These are phyloP conservation scores for Lycorma delicatula DNA, from an alignment of 1,140 invertebrate genomes.

Conservation along the genomic window DNA sequence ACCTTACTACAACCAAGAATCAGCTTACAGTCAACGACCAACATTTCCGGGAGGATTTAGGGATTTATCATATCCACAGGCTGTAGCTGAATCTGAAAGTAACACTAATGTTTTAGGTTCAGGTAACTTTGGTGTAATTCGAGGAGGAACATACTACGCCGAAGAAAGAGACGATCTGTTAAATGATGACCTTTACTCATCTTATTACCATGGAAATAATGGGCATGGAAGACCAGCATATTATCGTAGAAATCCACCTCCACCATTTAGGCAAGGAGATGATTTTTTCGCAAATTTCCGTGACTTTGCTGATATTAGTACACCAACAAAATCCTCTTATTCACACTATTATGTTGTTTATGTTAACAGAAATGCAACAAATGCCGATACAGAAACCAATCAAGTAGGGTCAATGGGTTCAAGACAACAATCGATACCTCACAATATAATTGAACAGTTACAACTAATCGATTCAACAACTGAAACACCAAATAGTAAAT, in stretches of 20 bases:
- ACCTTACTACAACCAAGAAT: slow-evolving; percentile 18
- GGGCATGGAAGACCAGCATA: slow-evolving; percentile 53
- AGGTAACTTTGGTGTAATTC: slow-evolving; percentile 80
- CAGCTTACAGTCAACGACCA: slow-evolving; percentile 7
- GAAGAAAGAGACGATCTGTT: slow-evolving; percentile 42
- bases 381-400: not conserved
- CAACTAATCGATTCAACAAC: slow-evolving; percentile 49
- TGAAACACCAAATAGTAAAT: slow-evolving; percentile 40
- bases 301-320: slow-evolving; percentile 80
- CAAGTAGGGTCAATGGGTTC: slow-evolving; percentile 36
- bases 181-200: slow-evolving; percentile 47
- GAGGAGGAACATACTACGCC: slow-evolving; percentile 75
- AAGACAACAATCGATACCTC: too few relatives aligned
- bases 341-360: slow-evolving; percentile 75
- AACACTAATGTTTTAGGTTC: slow-evolving; percentile 55
- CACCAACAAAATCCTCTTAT: slow-evolving; percentile 67
- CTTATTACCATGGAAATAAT: slow-evolving; percentile 51
- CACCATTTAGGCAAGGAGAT: slow-evolving; percentile 28
- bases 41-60: slow-evolving; percentile 35
- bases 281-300: slow-evolving; percentile 80
- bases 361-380: slow-evolving; percentile 54
- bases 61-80: slow-evolving; percentile 29
- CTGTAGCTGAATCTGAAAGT: slow-evolving; percentile 11
- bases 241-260: slow-evolving; percentile 43
- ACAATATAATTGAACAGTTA: slow-evolving; percentile 73